Conservation (phyloP, 2,113 vertebrate species). For the Peromyscus maniculatus region DNA sequence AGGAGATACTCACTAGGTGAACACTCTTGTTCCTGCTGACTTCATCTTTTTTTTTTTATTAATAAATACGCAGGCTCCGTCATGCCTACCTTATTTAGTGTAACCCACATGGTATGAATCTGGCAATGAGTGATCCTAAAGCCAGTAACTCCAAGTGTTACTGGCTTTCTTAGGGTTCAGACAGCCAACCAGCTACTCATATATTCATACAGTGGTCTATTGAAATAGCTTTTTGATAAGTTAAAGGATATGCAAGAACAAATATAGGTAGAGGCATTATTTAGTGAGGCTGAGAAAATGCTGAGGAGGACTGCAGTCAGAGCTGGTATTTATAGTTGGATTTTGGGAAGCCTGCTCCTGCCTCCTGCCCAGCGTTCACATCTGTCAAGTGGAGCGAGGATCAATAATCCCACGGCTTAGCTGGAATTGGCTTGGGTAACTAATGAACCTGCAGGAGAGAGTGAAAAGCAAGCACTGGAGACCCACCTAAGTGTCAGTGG, state of each 20-base stretch:
- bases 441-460: background rate
- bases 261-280: background rate
- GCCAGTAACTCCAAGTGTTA: background rate
- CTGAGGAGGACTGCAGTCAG: background rate
- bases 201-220: background rate
- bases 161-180: background rate
- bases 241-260: slow-evolving; percentile 7
- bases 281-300: background rate
- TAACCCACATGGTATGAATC: background rate
- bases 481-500: background rate
- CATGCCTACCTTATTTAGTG: background rate
- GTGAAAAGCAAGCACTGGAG: slow-evolving; percentile 12
- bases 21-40: background rate
- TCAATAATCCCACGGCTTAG: background rate
- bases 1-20: background rate
- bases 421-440: background rate
- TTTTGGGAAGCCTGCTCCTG: background rate
- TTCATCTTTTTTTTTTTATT: background rate
- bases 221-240: slow-evolving; percentile 18
- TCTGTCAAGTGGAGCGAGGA: background rate
- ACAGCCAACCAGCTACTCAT: background rate
- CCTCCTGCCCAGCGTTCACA: background rate
- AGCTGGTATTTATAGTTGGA: background rate
- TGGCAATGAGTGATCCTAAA: background rate
- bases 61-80: background rate